These are phyloP conservation scores for Dermochelys coriacea DNA, from an alignment of 2,797 vertebrate genomes.

Conservation along the genomic window DNA sequence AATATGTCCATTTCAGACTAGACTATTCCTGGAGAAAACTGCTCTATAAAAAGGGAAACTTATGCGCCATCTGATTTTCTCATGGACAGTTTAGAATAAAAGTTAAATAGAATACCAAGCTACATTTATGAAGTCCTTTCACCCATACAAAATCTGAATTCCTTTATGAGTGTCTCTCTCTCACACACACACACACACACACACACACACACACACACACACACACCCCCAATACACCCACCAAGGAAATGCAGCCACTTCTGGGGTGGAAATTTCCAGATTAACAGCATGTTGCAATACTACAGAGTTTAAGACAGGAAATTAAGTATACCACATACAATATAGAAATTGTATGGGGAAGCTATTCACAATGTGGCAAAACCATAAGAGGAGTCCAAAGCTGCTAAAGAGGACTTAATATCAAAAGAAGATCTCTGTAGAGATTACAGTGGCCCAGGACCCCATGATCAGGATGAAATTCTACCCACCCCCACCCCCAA, in stretches of 20 bases:
- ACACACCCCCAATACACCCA: neutral
- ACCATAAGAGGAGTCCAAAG: neutral
- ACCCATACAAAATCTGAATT: neutral
- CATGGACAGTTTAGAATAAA: neutral
- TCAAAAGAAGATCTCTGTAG: neutral
- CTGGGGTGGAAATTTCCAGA: neutral
- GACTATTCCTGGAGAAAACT: neutral
- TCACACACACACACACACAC: too few relatives aligned
- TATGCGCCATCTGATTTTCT: neutral
- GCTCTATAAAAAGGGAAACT: neutral
- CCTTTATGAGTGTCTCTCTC: neutral
- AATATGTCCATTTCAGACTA: neutral
- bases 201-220: too few relatives aligned
- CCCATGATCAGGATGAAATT: neutral
- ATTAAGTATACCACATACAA: neutral
- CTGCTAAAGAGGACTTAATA: neutral
- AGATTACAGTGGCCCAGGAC: neutral
- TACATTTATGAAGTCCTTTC: neutral
- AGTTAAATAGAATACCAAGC: neutral
- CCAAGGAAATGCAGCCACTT: neutral
- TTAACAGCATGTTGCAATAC: neutral
- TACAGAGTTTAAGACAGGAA: neutral
- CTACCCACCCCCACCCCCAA: neutral
- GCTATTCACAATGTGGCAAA: neutral
- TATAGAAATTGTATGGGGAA: fast-evolving